A percentile compares a stretch with the other conserved stretches of the same genome.
These are phyloP conservation scores for Clepsis dumicolana DNA, from an alignment of 2,888 invertebrate genomes.

Conservation along the genomic window DNA sequence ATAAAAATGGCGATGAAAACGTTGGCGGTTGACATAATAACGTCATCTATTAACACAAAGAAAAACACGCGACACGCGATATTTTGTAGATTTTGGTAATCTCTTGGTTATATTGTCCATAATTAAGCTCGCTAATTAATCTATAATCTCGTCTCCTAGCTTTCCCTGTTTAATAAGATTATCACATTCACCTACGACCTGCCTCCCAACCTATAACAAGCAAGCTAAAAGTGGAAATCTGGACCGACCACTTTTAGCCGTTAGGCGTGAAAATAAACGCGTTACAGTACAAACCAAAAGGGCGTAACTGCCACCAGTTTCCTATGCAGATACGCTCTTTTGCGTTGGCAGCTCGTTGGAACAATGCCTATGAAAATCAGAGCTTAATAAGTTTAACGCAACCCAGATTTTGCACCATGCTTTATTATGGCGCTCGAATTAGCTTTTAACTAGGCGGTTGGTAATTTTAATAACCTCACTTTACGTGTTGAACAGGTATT, in stretches of 20 bases:
- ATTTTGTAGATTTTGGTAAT: too few species aligned
- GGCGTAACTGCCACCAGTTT: too few species aligned
- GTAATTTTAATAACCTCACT: constrained; percentile 21
- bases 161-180: neutral
- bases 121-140: too few species aligned
- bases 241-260: constrained; percentile 32
- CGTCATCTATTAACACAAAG: too few species aligned
- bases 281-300: neutral
- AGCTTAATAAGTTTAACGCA: constrained; percentile 35
- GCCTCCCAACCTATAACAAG: neutral
- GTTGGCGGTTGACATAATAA: too few species aligned
- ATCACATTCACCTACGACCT: neutral
- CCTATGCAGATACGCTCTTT: too few species aligned
- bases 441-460: constrained; percentile 20
- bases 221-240: neutral
- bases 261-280: constrained; percentile 37
- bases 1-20: too few species aligned
- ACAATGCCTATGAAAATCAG: constrained; percentile 37
- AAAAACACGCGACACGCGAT: too few species aligned
- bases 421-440: constrained; percentile 28
- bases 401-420: constrained; percentile 35
- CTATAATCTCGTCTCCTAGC: neutral
- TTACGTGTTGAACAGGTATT: constrained; percentile 16
- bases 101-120: too few species aligned
- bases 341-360: constrained; percentile 8